Conservation (phyloP, 2,888 invertebrate genomes). For the Drosophila niveifrons region DNA sequence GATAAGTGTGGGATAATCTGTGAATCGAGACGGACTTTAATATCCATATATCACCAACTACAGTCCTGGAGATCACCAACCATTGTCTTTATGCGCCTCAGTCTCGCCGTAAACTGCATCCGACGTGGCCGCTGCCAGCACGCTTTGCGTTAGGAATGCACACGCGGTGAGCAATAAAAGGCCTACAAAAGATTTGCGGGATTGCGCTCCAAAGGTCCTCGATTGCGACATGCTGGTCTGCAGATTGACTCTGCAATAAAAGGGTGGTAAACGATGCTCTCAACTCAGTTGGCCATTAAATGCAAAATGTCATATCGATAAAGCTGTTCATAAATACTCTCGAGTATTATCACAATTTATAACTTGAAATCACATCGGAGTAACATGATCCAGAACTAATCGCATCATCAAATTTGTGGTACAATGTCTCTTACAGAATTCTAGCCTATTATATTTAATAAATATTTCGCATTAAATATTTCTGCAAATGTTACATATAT, state of each 20-base stretch:
- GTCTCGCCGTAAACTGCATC: slow-evolving; percentile 66
- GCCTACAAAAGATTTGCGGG: slow-evolving; percentile 58
- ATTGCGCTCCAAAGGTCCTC: slow-evolving; percentile 29
- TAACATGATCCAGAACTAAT: no score
- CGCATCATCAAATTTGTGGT: no score
- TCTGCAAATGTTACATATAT: no score
- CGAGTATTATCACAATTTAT: no score
- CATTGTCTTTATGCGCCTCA: slow-evolving; percentile 64
- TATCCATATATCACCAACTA: not conserved
- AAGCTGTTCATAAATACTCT: not conserved
- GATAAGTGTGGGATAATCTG: slow-evolving; percentile 66
- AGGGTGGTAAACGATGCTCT: not conserved
- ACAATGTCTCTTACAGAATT: no score
- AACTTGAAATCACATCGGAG: no score
- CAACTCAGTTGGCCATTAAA: slow-evolving; percentile 12
- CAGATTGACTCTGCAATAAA: slow-evolving; percentile 46
- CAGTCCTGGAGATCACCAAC: slow-evolving; percentile 18
- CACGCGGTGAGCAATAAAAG: slow-evolving; percentile 71
- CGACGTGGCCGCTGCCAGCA: slow-evolving; percentile 51
- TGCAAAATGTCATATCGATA: not conserved
- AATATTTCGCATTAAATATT: no score
- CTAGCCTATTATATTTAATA: no score
- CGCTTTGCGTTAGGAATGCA: slow-evolving; percentile 64
- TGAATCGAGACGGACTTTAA: not conserved
- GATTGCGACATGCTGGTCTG: slow-evolving; percentile 48